Conservation (phyloP, 1,140 invertebrate genomes). For the Plodia interpunctella region DNA sequence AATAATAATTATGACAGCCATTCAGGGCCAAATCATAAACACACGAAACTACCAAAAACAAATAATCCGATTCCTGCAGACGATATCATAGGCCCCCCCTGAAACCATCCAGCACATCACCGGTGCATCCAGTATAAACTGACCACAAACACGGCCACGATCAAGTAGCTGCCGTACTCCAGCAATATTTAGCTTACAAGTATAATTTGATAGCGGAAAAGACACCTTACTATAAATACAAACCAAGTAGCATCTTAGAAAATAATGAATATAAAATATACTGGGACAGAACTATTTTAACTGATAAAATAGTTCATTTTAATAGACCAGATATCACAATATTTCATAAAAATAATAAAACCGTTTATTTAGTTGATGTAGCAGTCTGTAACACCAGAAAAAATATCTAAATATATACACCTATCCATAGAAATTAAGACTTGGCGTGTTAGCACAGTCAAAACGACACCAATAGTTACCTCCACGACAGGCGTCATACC, state of each 20-base stretch:
- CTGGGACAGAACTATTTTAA: neutral
- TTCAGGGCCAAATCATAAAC: slow-evolving; percentile 9
- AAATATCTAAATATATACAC: no score
- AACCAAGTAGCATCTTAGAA: neutral
- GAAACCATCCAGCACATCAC: neutral
- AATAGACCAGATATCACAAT: neutral
- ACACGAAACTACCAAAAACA: slow-evolving; percentile 10
- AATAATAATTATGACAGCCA: neutral
- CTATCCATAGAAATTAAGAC: no score
- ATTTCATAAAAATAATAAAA: neutral
- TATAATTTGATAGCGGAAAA: neutral
- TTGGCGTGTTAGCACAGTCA: no score
- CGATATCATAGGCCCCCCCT: neutral
- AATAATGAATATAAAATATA: neutral
- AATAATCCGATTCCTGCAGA: neutral
- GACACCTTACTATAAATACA: neutral
- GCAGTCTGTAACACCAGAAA: neutral
- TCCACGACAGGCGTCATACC: no score
- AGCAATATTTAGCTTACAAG: neutral
- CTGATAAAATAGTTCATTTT: neutral
- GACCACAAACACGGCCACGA: slow-evolving; percentile 4
- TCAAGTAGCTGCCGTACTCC: neutral
- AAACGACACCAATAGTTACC: no score
- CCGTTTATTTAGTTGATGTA: neutral
- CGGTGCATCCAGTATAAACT: neutral